These are phyloP conservation scores for Anguilla japonica DNA, from an alignment of 2,113 vertebrate species.

Conservation along the genomic window DNA sequence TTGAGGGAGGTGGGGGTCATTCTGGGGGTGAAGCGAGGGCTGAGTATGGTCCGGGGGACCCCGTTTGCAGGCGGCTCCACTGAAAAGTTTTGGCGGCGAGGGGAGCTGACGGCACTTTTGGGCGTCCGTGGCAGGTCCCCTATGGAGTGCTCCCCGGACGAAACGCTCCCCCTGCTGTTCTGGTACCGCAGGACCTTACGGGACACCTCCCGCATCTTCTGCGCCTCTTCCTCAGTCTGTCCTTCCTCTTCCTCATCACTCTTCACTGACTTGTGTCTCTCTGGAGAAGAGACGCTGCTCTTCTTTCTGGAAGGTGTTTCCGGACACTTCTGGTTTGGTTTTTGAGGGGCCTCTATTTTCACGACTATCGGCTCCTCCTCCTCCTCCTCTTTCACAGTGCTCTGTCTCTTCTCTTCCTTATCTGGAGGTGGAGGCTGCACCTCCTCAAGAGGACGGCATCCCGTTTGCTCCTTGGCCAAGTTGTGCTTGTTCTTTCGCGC, in stretches of 20 bases:
- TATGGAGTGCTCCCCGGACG: constrained; percentile 53
- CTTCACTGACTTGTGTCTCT: constrained; percentile 19
- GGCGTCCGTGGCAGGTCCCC: constrained; percentile 54
- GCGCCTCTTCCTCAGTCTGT: constrained; percentile 62
- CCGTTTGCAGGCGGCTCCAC: constrained; percentile 47
- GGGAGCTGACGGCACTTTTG: not conserved
- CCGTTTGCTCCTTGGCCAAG: constrained; percentile 42
- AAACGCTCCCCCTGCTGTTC: constrained; percentile 57
- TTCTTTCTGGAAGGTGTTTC: not conserved
- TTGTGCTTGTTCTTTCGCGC: constrained; percentile 53
- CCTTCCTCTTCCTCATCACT: constrained; percentile 52
- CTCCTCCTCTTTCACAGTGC: not conserved
- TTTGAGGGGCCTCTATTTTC: constrained; percentile 24
- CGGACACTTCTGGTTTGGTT: constrained; percentile 11
- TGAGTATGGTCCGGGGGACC: constrained; percentile 45
- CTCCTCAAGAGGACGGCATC: constrained; percentile 11
- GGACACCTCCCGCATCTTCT: constrained; percentile 67
- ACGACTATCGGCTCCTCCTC: not conserved
- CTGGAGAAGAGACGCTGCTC: constrained; percentile 16
- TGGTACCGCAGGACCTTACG: constrained; percentile 65
- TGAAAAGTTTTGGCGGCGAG: constrained; percentile 52
- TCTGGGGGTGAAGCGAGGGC: constrained; percentile 26
- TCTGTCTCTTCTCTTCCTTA: constrained; percentile 16
- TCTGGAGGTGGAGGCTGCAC: not conserved
- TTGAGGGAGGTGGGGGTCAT: constrained; percentile 34